Percentiles rank a stretch among this genome's conserved stretches.
Evolutionary conservation across 2,888 invertebrate species (phyloP).

Genomic region (Melinopterus prodromus): DNA sequence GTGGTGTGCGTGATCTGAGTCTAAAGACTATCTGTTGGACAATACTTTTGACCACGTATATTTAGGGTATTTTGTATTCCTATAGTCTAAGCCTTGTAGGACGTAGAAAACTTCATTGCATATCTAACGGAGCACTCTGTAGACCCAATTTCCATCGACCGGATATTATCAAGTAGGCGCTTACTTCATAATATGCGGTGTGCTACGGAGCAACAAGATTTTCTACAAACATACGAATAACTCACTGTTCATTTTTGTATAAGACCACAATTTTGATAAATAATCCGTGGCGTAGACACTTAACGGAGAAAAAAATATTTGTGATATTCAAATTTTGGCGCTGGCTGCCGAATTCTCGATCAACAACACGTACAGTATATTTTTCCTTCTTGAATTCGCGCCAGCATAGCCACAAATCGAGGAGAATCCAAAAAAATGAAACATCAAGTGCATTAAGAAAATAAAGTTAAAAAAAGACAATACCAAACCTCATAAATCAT

Average conservation of each 20-base stretch:
- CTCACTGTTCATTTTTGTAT: neutral
- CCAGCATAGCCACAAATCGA: neutral
- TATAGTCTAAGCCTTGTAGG: constrained; percentile 48
- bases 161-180: constrained; percentile 21
- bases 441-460: constrained; percentile 25
- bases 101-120: constrained; percentile 41
- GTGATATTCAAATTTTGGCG: neutral
- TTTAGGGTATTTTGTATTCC: constrained; percentile 50
- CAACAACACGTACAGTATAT: neutral
- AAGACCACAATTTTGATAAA: neutral
- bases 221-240: neutral
- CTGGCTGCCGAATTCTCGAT: neutral
- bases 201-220: neutral
- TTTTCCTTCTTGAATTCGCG: neutral
- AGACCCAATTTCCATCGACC: neutral
- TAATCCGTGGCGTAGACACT: neutral
- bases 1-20: constrained; percentile 51
- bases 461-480: constrained; percentile 21
- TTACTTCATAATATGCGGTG: neutral
- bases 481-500: constrained; percentile 20
- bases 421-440: constrained; percentile 21
- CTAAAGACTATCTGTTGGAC: constrained; percentile 56
- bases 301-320: neutral
- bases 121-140: constrained; percentile 21
- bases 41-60: constrained; percentile 53